Conservation (phyloP, 2,113 vertebrate genomes). For the Pelecanus crispus region DNA sequence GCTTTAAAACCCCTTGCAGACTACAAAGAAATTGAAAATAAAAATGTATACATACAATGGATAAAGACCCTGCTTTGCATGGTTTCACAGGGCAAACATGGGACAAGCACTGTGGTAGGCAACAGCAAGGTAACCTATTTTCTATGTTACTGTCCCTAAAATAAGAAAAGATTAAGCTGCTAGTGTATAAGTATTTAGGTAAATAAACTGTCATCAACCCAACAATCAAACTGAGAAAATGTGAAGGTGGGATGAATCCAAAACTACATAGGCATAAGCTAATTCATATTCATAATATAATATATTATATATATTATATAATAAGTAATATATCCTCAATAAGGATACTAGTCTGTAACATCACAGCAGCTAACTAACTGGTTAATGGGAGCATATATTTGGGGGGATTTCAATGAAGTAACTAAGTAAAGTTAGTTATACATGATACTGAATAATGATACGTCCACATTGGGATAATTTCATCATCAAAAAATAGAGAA, state of each 20-base stretch:
- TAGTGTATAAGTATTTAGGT: background rate
- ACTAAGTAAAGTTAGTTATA: background rate
- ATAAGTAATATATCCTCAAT: background rate
- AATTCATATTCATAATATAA: constrained; percentile 13
- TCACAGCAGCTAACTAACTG: background rate
- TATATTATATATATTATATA: no score
- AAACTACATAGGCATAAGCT: background rate
- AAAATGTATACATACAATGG: background rate
- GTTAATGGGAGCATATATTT: background rate
- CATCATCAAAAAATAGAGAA: background rate
- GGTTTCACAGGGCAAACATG: background rate
- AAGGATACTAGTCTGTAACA: background rate
- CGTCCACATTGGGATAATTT: background rate
- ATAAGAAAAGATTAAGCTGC: background rate
- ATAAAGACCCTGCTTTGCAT: background rate
- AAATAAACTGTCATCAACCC: constrained; percentile 6
- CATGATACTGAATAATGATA: background rate
- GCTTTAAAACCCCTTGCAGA: background rate
- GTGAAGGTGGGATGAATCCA: background rate
- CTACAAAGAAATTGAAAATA: background rate
- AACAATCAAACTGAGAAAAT: constrained; percentile 10
- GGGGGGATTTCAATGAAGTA: background rate
- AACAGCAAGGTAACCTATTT: background rate
- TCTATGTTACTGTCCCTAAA: background rate
- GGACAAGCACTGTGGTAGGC: background rate